Base-by-base conservation (phyloP, 2,888 invertebrate genomes). In the Gymnocheta viridis region DNA sequence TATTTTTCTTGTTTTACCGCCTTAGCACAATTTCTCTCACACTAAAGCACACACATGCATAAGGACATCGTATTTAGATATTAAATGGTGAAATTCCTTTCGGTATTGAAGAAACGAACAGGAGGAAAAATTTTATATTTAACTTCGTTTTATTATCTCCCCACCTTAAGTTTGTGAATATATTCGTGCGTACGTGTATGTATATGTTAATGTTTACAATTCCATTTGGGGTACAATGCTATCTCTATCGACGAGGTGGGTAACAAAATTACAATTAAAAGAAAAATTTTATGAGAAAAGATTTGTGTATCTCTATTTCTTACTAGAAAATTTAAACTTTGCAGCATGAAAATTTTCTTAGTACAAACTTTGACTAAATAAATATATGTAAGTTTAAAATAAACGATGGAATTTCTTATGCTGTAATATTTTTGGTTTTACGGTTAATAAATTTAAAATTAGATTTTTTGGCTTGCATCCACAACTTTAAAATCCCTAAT, bases 81-180 rank as follows among this genome's bases (percentile, higher is more conserved):
- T 77, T 47, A 73, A 84, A 84, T 81, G 83, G 83, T 84, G 80
- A 77, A 84, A 81, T 81, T 86, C 78, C 81, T 83, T 81, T 83
- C 78, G 86, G 80, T 83, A 85, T 84, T 85, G 54, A 54, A 35
- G 22, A 47, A 72, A 49, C 72, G 79, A 81, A 77, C 12, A 38
- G 17, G 2, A 58, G 4, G 29, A 60, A 27, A 19, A 10, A 27
- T 32, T 67, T 14, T 62, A 56, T 32, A 24, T 74, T 70, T 66
- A 22, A 44, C 66, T 82, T 79, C 79, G 70, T 82, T 64, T 66
- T 72, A 54, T 82, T 74, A 74, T 81, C 66, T 82, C 41, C 22
- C 49, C 74, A 82, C 74, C n/a, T 27, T 32, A 22, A n/a, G 38
- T 49, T n/a, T 58, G 38, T 49, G 49, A 14, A 17, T 14, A n/a